Conservation (phyloP, 23 tunicate genomes). For the Ascidia mentula region DNA sequence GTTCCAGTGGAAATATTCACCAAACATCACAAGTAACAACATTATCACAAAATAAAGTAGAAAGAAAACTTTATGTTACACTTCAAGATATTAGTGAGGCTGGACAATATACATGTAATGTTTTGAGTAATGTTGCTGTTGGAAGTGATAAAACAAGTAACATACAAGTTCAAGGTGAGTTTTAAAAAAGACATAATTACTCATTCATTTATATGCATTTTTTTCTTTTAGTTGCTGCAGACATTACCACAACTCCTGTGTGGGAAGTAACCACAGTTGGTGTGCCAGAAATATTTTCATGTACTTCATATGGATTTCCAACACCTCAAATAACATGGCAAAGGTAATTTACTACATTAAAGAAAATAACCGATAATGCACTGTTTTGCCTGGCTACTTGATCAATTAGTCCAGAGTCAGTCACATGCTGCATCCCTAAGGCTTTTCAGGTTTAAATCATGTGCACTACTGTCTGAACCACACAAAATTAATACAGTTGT, state of each 20-base stretch:
- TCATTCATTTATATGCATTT: neutral
- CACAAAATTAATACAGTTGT: too few relatives aligned
- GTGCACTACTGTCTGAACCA: too few relatives aligned
- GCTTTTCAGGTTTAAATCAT: too few relatives aligned
- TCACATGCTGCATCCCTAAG: too few relatives aligned
- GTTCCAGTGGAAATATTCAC: neutral
- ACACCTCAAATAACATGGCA: neutral
- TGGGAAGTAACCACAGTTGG: neutral
- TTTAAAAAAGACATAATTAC: neutral
- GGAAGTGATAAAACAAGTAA: neutral
- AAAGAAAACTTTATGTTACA: neutral
- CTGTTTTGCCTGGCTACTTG: too few relatives aligned
- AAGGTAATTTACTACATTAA: too few relatives aligned
- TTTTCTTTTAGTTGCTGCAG: neutral
- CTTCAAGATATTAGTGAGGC: neutral
- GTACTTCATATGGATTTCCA: neutral
- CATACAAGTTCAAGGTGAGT: neutral
- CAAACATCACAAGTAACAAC: neutral
- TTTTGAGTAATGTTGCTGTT: neutral
- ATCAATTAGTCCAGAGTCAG: too few relatives aligned
- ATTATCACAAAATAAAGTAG: neutral
- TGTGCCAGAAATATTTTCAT: neutral
- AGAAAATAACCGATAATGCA: too few relatives aligned
- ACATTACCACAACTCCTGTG: neutral
- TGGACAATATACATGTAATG: constrained; percentile 4